Evolutionary conservation across 2,113 vertebrate genomes (phyloP).

Genomic region (Sakesphorus luctuosus): DNA sequence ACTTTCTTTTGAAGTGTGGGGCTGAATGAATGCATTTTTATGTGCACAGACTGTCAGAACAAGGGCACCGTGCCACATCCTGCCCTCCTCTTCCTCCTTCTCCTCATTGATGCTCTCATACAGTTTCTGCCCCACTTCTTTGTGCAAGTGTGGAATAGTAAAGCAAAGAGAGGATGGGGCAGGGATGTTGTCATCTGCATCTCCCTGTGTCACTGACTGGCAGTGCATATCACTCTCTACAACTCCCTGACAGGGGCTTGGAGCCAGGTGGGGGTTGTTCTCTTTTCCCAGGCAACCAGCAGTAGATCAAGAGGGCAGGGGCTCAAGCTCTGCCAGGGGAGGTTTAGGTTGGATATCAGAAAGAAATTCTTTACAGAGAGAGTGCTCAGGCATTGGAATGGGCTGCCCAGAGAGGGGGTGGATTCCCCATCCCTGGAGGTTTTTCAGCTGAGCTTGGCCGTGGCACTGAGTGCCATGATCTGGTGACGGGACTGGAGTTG

Average conservation of each 20-base stretch:
- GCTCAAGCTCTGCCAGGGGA: no score
- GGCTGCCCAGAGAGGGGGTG: background rate
- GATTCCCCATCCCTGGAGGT: background rate
- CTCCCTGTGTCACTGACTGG: background rate
- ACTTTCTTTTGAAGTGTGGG: background rate
- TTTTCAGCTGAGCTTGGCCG: fast-evolving
- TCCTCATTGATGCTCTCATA: background rate
- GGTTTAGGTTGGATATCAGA: no score
- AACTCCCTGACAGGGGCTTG: no score
- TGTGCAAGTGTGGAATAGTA: background rate
- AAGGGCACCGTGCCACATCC: background rate
- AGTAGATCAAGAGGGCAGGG: no score
- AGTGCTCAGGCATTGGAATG: background rate
- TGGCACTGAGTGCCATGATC: background rate
- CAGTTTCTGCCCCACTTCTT: background rate
- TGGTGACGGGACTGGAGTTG: no score
- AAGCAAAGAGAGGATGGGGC: background rate
- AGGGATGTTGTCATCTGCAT: background rate
- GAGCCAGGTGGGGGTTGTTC: no score
- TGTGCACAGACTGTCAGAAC: background rate
- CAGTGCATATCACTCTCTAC: background rate
- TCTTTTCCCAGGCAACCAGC: no score
- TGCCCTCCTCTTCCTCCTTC: background rate
- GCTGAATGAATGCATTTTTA: background rate
- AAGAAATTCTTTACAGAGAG: no score